These are phyloP conservation scores for Cylloceria caligata DNA, from an alignment of 2,888 invertebrate species.

Conservation along the genomic window DNA sequence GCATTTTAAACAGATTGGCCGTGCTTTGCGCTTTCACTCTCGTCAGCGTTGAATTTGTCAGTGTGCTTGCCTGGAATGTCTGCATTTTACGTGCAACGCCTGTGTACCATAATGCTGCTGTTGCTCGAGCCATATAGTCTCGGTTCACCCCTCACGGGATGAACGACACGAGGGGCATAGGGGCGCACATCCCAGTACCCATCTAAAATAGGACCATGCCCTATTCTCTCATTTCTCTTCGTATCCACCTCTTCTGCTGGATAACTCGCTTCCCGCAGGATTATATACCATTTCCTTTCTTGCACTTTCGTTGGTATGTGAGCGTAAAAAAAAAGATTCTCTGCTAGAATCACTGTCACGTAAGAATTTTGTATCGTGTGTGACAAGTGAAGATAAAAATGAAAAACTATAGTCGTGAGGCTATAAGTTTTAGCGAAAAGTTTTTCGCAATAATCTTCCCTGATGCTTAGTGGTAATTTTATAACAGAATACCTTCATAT, in stretches of 20 bases:
- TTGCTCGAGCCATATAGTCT: constrained; percentile 14
- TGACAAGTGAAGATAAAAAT: neutral
- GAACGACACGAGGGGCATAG: constrained; percentile 35
- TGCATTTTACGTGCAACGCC: constrained; percentile 22
- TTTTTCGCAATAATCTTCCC: neutral
- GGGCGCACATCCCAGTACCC: constrained; percentile 11
- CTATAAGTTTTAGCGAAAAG: neutral
- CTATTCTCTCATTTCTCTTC: constrained; percentile 18
- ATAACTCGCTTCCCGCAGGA: constrained; percentile 65
- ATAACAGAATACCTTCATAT: neutral
- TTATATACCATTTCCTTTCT: constrained; percentile 68
- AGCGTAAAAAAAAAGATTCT: constrained; percentile 9
- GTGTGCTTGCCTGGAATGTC: constrained; percentile 24
- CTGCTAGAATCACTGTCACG: neutral
- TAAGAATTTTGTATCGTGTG: constrained; percentile 6
- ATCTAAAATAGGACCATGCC: constrained; percentile 29
- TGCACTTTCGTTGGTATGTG: constrained; percentile 13
- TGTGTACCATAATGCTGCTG: constrained; percentile 5
- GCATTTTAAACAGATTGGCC: constrained; percentile 71
- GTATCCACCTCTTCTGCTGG: constrained; percentile 18
- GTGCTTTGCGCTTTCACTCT: constrained; percentile 60
- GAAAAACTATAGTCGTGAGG: neutral
- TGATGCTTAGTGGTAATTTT: neutral
- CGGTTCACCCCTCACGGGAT: constrained; percentile 37
- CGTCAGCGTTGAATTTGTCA: constrained; percentile 44